Evolutionary conservation across 2,797 vertebrate genomes (phyloP).

Genomic region (Scomberomorus guttatus): DNA sequence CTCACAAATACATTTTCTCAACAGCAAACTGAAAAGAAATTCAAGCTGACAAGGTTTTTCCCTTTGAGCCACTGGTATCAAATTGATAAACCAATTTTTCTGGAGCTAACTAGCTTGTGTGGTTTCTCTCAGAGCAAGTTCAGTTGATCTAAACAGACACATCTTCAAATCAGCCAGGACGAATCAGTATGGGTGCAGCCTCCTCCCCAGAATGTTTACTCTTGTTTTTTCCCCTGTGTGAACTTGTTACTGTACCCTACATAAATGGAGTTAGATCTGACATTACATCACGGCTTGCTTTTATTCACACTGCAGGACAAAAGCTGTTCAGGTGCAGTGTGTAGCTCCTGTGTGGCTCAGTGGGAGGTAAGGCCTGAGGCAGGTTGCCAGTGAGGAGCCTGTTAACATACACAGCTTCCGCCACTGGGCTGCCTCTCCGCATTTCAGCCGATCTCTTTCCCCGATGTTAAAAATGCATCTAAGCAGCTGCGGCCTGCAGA

Average conservation of each 20-base stretch:
- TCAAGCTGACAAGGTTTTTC: slow-evolving; percentile 32
- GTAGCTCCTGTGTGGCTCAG: slow-evolving; percentile 56
- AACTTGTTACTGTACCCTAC: slow-evolving; percentile 35
- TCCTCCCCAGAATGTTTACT: slow-evolving; percentile 10
- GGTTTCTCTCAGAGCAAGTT: slow-evolving; percentile 1
- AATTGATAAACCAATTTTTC: slow-evolving; percentile 48
- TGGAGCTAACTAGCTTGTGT: slow-evolving; percentile 11
- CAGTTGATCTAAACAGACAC: slow-evolving; percentile 47
- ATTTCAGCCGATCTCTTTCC: slow-evolving; percentile 39
- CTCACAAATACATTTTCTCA: slow-evolving; percentile 3
- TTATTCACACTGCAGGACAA: slow-evolving; percentile 69
- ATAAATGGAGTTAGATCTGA: slow-evolving; percentile 56
- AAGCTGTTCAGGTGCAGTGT: slow-evolving; percentile 62
- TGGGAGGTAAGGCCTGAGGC: slow-evolving; percentile 71
- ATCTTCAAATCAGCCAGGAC: slow-evolving; percentile 15
- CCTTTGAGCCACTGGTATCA: slow-evolving; percentile 26
- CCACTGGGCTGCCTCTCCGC: slow-evolving; percentile 43
- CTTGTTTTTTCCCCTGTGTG: neutral
- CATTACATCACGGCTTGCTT: slow-evolving; percentile 54
- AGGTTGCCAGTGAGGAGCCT: slow-evolving; percentile 60
- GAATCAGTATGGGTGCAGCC: slow-evolving; percentile 2
- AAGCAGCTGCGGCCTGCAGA: slow-evolving; percentile 41
- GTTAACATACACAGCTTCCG: slow-evolving; percentile 56
- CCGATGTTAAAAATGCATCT: slow-evolving; percentile 60
- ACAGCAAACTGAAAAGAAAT: slow-evolving; percentile 27